Conservation (phyloP, 2,113 vertebrate genomes). For the Hepsetus odoe region DNA sequence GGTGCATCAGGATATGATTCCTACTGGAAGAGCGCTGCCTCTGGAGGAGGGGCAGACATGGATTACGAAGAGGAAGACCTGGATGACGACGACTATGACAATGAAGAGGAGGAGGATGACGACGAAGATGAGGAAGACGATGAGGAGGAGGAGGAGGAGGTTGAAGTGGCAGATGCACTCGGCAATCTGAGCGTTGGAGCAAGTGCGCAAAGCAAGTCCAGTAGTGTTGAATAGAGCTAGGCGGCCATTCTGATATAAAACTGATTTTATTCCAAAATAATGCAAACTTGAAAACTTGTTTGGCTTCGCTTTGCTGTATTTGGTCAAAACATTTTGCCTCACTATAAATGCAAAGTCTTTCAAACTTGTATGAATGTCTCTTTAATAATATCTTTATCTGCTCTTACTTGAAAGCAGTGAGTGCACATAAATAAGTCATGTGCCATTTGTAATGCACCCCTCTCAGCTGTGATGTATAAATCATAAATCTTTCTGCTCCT, state of each 20-base stretch:
- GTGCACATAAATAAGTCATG: too few species aligned
- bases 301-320: not conserved
- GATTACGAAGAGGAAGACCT: slow-evolving; percentile 66
- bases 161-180: slow-evolving; percentile 69
- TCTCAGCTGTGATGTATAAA: too few species aligned
- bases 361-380: not conserved
- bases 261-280: not conserved
- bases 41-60: slow-evolving; percentile 54
- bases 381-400: not conserved
- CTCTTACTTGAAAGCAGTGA: too few species aligned
- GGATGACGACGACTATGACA: slow-evolving; percentile 79
- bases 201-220: not conserved
- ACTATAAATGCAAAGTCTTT: not conserved
- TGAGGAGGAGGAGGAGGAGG: slow-evolving; percentile 81
- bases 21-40: slow-evolving; percentile 87
- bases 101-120: slow-evolving; percentile 80
- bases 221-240: not conserved
- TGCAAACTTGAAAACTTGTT: not conserved
- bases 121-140: slow-evolving; percentile 85
- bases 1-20: slow-evolving; percentile 88
- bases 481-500: too few species aligned
- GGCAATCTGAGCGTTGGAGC: slow-evolving; percentile 33
- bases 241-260: not conserved
- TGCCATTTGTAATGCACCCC: too few species aligned
- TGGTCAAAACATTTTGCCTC: not conserved